Percentiles rank a stretch among this genome's conserved stretches.
Conservation (phyloP, 2,888 invertebrate species). For the Lagria hirta region DNA sequence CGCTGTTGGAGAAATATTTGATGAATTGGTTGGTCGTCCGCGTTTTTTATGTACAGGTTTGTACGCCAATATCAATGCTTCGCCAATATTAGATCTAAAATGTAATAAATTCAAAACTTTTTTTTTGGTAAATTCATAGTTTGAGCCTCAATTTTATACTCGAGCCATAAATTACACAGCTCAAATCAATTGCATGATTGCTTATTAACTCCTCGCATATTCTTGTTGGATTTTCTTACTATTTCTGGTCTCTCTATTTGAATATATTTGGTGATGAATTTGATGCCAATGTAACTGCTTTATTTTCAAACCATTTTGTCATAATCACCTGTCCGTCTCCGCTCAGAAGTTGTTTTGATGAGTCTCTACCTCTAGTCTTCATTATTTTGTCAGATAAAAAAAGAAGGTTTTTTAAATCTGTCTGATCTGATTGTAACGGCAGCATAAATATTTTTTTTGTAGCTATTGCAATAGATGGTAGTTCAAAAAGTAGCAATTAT, state of each 20-base stretch:
- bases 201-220: conserved; percentile 42
- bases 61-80: no score
- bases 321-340: conserved; percentile 24
- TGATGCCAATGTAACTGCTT: conserved; percentile 30
- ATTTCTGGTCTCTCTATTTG: no score
- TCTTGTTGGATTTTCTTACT: conserved; percentile 29
- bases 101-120: no score
- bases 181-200: no score
- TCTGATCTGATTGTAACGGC: conserved; percentile 28
- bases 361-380: conserved; percentile 25
- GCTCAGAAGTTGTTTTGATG: conserved; percentile 28
- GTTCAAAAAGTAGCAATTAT: conserved; percentile 34
- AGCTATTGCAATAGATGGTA: conserved; percentile 31
- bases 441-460: conserved; percentile 12
- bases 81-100: no score
- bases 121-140: no score
- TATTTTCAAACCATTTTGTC: conserved; percentile 32
- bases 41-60: no score
- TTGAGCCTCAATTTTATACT: no score
- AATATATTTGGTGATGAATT: conserved; percentile 34
- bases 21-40: no score
- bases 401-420: conserved; percentile 29
- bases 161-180: no score
- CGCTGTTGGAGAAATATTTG: no score
- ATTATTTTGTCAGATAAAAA: no score